phyloP scores from a whole-genome alignment of 92 coral and sea anemone genomes.

The Scolanthus callimorphus region DNA sequence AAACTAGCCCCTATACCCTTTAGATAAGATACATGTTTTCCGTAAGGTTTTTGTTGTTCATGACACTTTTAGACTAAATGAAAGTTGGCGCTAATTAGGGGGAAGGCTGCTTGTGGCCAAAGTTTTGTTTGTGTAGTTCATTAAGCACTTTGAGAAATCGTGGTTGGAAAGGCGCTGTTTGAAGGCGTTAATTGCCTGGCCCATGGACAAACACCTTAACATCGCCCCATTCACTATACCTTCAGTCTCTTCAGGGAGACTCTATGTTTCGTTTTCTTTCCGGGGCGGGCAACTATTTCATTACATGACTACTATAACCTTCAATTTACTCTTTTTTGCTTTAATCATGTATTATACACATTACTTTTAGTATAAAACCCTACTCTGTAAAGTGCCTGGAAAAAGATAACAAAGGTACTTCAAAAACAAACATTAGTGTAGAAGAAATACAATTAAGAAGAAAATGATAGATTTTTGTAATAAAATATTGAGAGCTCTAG shows the following conservation, averaged over 20 bases:
- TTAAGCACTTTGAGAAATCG: conserved; percentile 48
- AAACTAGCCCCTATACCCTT: too few relatives aligned
- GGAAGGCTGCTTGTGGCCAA: conserved; percentile 48
- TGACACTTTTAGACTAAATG: conserved; percentile 5
- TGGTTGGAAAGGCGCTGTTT: not conserved
- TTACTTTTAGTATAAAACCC: not conserved
- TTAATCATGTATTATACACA: conserved; percentile 6
- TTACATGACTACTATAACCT: not conserved
- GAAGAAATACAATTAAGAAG: not conserved
- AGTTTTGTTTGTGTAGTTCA: conserved; percentile 54
- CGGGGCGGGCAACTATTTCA: conserved; percentile 37
- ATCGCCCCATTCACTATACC: too few relatives aligned
- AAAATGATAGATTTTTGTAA: not conserved
- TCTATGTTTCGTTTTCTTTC: too few relatives aligned
- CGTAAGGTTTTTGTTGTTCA: not conserved
- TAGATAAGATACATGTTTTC: not conserved
- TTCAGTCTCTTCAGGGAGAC: too few relatives aligned
- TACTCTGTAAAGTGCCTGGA: not conserved
- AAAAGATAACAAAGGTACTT: not conserved
- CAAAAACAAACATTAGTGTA: not conserved
- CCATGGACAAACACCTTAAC: not conserved
- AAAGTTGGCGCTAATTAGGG: conserved; percentile 63
- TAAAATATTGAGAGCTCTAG: too few relatives aligned
- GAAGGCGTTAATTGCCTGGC: conserved; percentile 31
- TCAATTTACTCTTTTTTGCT: conserved; percentile 17